These are phyloP conservation scores for Cloeon dipterum DNA, from an alignment of 2,888 invertebrate species.

Conservation along the genomic window DNA sequence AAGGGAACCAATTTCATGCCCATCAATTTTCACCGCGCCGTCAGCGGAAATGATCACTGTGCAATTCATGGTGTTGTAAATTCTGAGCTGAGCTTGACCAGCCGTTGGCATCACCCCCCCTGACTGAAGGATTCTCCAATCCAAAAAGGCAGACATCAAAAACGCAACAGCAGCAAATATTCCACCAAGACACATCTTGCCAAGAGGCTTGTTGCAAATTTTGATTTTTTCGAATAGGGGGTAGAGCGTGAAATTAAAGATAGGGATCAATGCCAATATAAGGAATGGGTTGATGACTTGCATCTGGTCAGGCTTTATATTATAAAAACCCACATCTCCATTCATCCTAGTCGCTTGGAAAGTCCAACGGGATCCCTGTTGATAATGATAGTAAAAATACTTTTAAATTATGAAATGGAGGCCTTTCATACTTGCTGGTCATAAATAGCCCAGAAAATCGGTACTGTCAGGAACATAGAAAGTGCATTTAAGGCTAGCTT, in stretches of 20 bases:
- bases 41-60: neutral
- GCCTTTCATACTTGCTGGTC: slow-evolving; percentile 70
- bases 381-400: too few relatives aligned
- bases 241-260: slow-evolving; percentile 59
- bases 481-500: slow-evolving; percentile 41
- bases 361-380: slow-evolving; percentile 69
- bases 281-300: slow-evolving; percentile 77
- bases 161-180: slow-evolving; percentile 67
- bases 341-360: slow-evolving; percentile 79
- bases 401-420: too few relatives aligned
- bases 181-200: slow-evolving; percentile 74
- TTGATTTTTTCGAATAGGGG: slow-evolving; percentile 47
- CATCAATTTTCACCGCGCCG: neutral
- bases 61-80: slow-evolving; percentile 37
- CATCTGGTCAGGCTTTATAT: slow-evolving; percentile 85
- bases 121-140: slow-evolving; percentile 38
- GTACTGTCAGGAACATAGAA: slow-evolving; percentile 45
- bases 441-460: slow-evolving; percentile 64
- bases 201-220: slow-evolving; percentile 51
- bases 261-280: slow-evolving; percentile 63
- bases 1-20: slow-evolving; percentile 2
- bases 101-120: slow-evolving; percentile 30
- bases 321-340: slow-evolving; percentile 43
- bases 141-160: slow-evolving; percentile 66
- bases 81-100: slow-evolving; percentile 36